Evolutionary conservation across 2,113 vertebrate species (phyloP), one percentile per base, ranked within the genome.

Genomic region (Colinus virginianus): DNA sequence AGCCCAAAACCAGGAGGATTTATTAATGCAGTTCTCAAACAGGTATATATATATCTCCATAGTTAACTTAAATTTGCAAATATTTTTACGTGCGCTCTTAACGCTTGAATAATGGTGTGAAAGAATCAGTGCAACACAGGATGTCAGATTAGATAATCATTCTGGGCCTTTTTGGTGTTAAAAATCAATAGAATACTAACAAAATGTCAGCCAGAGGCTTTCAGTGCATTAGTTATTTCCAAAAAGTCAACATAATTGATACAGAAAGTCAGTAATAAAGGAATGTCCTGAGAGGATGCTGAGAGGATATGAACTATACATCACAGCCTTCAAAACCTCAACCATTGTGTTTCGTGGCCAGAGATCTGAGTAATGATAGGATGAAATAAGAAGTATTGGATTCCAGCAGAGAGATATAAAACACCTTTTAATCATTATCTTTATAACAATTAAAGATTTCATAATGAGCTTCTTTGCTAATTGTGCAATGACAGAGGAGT

Each of bases 31-130:
- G 19, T 66, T 59, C 36, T 56, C 26, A 71, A 86, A 56, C 16
- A 26, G 13, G 0, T 53, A 10, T 36, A 3, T 59, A 40, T 26
- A 45, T 1, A 5, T 10, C 5, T 32, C 56, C 1, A 2, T 34
- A 48, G 10, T 78, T 75, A 63, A 55, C 26, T 53, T 46, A 43
- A 15, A 22, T 62, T 62, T 62, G 3, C 9, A 45, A 67, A 4
- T 9, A 63, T 59, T 83, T 43, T 6, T 81, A 4, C 22, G 14
- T 4, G 4, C 38, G 25, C 9, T 26, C 20, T 71, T 58, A 62
- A 3, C 6, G 7, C 9, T 13, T 30, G 14, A 51, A 45, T 10
- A 77, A 42, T 4, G 42, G 11, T 34, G 21, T 67, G n/a, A 7
- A 88, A 63, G 78, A 90, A 8, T 25, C 18, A 49, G 20, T 42